Percentiles rank a stretch among this genome's conserved stretches.
phyloP scores from a whole-genome alignment of 1,140 invertebrate genomes.

The Rhizoglyphus robini region DNA sequence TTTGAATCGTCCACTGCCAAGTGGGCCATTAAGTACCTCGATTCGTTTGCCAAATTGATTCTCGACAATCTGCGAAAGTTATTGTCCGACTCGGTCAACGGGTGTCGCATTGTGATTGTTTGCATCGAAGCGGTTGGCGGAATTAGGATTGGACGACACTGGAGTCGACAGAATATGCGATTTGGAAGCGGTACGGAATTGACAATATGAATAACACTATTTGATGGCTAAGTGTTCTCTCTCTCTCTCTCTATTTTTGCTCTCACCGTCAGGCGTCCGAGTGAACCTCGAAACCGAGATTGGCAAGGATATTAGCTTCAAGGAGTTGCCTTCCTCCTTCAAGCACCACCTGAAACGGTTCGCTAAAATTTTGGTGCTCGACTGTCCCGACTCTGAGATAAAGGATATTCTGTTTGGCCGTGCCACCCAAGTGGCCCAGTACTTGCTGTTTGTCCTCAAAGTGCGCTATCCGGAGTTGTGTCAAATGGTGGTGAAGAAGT shows the following conservation, averaged over 20 bases:
- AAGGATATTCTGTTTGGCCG: slow-evolving; percentile 15
- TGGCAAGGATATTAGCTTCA: slow-evolving; percentile 22
- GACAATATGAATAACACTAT: background rate
- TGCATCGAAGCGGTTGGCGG: slow-evolving; percentile 21
- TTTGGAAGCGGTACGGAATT: slow-evolving; percentile 17
- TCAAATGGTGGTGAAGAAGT: slow-evolving; percentile 20
- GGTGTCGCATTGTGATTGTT: slow-evolving; percentile 14
- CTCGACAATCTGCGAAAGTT: background rate
- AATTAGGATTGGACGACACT: slow-evolving; percentile 22
- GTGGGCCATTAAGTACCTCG: slow-evolving; percentile 14
- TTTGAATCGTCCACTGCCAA: background rate
- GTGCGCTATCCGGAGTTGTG: slow-evolving; percentile 21
- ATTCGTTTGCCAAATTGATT: slow-evolving; percentile 7
- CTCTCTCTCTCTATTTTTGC: no score
- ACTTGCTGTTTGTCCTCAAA: slow-evolving; percentile 22
- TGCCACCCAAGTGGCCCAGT: slow-evolving; percentile 19
- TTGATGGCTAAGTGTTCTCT: background rate
- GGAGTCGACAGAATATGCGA: slow-evolving; percentile 23
- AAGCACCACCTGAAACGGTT: slow-evolving; percentile 15
- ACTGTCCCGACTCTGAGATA: slow-evolving; percentile 8
- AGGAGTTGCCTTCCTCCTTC: slow-evolving; percentile 17
- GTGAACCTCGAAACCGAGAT: slow-evolving; percentile 19
- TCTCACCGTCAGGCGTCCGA: slow-evolving; percentile 1
- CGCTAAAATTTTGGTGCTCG: slow-evolving; percentile 16
- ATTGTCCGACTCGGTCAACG: slow-evolving; percentile 1